These are phyloP conservation scores for Raja brachyura DNA, from an alignment of 2,113 vertebrate species.

Conservation along the genomic window DNA sequence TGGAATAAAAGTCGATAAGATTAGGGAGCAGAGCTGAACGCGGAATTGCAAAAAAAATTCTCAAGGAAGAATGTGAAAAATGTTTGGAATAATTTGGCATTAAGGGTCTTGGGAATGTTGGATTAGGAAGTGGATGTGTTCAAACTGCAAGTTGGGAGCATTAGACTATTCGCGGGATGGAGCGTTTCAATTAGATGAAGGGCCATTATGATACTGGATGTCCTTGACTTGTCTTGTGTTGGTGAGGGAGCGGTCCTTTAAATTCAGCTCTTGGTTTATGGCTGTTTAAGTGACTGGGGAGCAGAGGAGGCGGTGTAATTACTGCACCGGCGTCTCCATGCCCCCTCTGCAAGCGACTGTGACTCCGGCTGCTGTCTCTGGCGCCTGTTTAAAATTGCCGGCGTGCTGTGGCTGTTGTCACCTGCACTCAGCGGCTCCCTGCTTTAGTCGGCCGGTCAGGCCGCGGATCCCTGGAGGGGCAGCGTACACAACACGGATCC, in stretches of 20 bases:
- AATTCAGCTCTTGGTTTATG: background rate
- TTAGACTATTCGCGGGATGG: background rate
- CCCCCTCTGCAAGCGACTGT: background rate
- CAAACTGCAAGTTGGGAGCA: background rate
- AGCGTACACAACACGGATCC: background rate
- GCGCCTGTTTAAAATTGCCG: slow-evolving; percentile 21
- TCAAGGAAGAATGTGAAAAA: background rate
- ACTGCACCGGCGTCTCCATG: background rate
- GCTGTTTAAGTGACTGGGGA: slow-evolving; percentile 8
- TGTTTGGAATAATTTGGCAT: background rate
- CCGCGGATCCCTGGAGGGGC: background rate
- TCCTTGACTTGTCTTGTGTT: slow-evolving; percentile 15
- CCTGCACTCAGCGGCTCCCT: background rate
- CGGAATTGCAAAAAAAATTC: background rate
- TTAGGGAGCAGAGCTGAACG: too few relatives aligned
- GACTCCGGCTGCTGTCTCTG: background rate
- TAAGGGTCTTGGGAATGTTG: background rate
- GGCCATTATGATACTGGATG: background rate
- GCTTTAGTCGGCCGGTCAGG: background rate
- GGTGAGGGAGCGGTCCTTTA: background rate
- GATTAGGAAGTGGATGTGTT: background rate
- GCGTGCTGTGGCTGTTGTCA: background rate
- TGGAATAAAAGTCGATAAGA: background rate
- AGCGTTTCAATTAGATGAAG: background rate
- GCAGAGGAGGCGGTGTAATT: background rate